Base-by-base conservation (phyloP, 2,888 invertebrate species). In the Drosophila phalerata region DNA sequence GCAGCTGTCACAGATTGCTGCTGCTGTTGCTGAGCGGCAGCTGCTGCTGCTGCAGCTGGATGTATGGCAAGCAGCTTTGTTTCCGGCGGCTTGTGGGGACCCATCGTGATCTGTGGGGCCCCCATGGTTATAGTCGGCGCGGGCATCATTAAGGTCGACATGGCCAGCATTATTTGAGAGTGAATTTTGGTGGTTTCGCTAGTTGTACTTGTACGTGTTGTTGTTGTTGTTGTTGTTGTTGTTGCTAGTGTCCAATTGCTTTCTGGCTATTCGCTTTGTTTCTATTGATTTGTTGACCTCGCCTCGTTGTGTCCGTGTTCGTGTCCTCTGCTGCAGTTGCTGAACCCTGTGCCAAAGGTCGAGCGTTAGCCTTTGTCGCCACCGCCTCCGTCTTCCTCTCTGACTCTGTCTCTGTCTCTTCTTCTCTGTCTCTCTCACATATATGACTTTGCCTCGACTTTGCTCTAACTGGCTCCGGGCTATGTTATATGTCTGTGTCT, bases 131-230 rank as follows among this genome's bases (percentile, higher is more conserved):
- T 92, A 74, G 93, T 92, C 77, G 92, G 93, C 71, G 92, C 92
- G 77, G 93, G 93, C 93, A 93, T 93, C 93, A 93, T 93, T 80
- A 93, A 85, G 83, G 93, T 92, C 89, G 92, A 92, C 93, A 93
- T 92, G 69, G 93, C 91, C 92, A 93, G 90, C 93, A 93, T 93
- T 76, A 91, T 92, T 90, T 88, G 88, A 70, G 87, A 81, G 74
- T 90, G 81, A 84, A 91, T 92, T 87, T 89, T 90, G 88, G 70
- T 71, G 60, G 64, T 57, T 80, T 60, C 51, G 40, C 32, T 32
- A 28, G 13, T 34, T 62, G 34, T 53, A 3, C 52, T 80, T 64
- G 48, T 65, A 48, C 15, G 32, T 70, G 30, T 43, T 60, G 30
- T 28, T 5, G 28, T 57, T 53, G 55, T 65, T 51, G n/a, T 17